Percentiles rank a stretch among this genome's conserved stretches.
These are phyloP conservation scores for Pungitius pungitius DNA, from an alignment of 2,113 vertebrate species.

Conservation along the genomic window DNA sequence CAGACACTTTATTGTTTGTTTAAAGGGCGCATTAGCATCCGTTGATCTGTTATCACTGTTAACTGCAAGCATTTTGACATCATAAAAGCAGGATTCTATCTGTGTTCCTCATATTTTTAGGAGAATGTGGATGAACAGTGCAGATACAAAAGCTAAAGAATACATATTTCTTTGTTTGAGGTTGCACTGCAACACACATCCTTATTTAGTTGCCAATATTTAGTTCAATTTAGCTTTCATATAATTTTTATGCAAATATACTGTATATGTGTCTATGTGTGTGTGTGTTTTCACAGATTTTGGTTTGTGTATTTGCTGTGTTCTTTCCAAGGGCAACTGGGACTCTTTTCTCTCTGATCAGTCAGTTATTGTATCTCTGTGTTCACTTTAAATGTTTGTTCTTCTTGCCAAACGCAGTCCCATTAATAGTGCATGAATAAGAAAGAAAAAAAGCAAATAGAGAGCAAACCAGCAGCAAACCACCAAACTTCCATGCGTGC, in stretches of 20 bases:
- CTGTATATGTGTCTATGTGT: too few species aligned
- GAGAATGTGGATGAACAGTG: too few species aligned
- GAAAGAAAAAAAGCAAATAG: constrained; percentile 47
- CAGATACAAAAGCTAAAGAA: constrained; percentile 4
- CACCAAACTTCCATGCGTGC: constrained; percentile 54
- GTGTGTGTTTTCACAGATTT: neutral
- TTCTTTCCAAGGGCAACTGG: constrained; percentile 48
- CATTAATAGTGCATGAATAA: constrained; percentile 73
- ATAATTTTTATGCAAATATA: too few species aligned
- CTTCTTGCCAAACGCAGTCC: constrained; percentile 61
- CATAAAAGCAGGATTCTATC: neutral
- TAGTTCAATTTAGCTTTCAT: too few species aligned
- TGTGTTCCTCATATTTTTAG: neutral
- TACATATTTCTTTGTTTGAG: neutral
- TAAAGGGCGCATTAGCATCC: neutral
- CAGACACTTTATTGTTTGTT: neutral
- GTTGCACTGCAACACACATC: constrained; percentile 8
- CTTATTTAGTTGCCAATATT: neutral
- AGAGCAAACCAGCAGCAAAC: constrained; percentile 61
- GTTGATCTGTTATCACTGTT: neutral
- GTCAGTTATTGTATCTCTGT: constrained; percentile 49
- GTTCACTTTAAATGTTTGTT: constrained; percentile 71
- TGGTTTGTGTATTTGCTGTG: constrained; percentile 25
- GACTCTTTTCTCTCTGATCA: constrained; percentile 53
- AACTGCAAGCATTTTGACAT: neutral